These are phyloP conservation scores for Nasonia oneida DNA, from an alignment of 2,888 invertebrate species.

Conservation along the genomic window DNA sequence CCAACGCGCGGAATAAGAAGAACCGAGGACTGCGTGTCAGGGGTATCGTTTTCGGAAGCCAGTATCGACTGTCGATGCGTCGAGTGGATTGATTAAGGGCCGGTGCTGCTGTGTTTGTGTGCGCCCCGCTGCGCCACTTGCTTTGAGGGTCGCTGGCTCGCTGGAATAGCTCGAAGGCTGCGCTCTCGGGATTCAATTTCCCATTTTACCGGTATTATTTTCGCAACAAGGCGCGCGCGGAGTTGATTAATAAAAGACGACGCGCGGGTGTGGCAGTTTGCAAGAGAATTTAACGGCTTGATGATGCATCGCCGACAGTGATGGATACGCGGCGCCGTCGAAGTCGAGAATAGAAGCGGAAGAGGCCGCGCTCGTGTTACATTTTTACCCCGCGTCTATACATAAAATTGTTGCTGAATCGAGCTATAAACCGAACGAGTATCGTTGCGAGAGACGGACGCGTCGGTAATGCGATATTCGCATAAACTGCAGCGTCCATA, in stretches of 20 bases:
- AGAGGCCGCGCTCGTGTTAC: neutral
- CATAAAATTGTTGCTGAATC: no score
- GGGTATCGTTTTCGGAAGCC: neutral
- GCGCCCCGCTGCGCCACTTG: no score
- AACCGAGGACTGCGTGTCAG: neutral
- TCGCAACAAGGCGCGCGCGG: no score
- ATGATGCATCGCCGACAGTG: neutral
- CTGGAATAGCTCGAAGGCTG: neutral
- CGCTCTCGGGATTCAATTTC: neutral
- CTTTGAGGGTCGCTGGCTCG: neutral
- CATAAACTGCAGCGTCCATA: no score
- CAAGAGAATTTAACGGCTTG: neutral
- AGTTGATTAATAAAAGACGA: neutral
- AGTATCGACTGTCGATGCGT: slow-evolving; percentile 24
- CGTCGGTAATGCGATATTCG: no score
- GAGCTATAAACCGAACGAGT: no score
- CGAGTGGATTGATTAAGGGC: slow-evolving; percentile 34
- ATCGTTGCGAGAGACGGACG: no score
- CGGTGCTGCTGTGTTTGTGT: neutral
- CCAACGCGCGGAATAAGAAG: neutral
- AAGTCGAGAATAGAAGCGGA: neutral
- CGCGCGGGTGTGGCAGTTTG: neutral
- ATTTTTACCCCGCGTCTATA: no score
- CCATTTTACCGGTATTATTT: neutral
- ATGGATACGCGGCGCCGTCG: neutral